phyloP scores from a whole-genome alignment of 1,140 invertebrate genomes.

The Agraylea sexmaculata region DNA sequence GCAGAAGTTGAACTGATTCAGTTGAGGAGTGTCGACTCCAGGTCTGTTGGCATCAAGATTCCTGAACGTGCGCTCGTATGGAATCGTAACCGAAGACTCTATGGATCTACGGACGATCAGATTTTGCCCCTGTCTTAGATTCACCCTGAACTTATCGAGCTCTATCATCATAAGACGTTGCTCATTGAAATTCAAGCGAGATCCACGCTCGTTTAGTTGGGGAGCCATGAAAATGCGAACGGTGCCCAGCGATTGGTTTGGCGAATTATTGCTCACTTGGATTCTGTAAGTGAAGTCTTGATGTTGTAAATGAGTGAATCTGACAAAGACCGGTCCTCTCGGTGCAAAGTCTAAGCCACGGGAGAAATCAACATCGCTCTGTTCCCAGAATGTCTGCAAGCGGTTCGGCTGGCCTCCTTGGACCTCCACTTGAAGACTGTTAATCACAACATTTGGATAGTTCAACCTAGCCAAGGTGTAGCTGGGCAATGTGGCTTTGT shows the following conservation, averaged over 20 bases:
- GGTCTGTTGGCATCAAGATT: conserved; percentile 44
- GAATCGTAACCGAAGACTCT: conserved; percentile 60
- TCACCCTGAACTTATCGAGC: conserved; percentile 59
- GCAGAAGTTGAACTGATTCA: conserved; percentile 61
- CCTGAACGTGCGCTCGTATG: conserved; percentile 58
- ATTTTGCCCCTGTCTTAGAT: conserved; percentile 50
- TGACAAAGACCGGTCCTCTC: conserved; percentile 52
- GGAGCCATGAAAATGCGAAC: conserved; percentile 66
- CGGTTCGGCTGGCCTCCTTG: conserved; percentile 38
- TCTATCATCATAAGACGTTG: conserved; percentile 63
- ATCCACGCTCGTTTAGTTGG: conserved; percentile 53
- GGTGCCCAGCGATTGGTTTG: conserved; percentile 43
- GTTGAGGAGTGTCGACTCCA: conserved; percentile 32
- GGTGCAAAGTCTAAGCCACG: conserved; percentile 66
- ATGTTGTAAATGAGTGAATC: conserved; percentile 64
- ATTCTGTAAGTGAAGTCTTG: conserved; percentile 53
- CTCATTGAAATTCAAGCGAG: conserved; percentile 47
- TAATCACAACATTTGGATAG: conserved; percentile 48
- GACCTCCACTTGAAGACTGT: conserved; percentile 38
- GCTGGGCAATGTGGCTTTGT: conserved; percentile 55
- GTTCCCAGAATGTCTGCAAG: conserved; percentile 58
- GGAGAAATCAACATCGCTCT: conserved; percentile 59
- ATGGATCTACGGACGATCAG: conserved; percentile 46
- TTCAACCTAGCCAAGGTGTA: conserved; percentile 43
- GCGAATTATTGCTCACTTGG: conserved; percentile 45